Conservation (phyloP, 2,113 vertebrate species). For the Limnothrissa miodon region DNA sequence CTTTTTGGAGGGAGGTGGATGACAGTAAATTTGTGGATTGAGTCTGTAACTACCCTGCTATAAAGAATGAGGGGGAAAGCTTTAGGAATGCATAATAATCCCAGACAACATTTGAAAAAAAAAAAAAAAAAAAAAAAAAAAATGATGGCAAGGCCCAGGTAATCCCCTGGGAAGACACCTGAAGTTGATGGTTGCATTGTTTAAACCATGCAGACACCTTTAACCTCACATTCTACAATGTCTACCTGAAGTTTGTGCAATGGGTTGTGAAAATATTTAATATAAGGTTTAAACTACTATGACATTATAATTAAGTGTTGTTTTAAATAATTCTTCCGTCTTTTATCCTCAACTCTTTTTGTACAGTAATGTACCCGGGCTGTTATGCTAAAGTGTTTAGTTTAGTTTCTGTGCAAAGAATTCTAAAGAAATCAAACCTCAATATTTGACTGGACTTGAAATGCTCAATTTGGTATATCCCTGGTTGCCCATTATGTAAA, state of each 20-base stretch:
- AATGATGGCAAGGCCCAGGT: slow-evolving; percentile 25
- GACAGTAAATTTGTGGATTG: slow-evolving; percentile 20
- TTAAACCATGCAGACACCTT: not conserved
- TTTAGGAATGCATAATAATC: slow-evolving; percentile 20
- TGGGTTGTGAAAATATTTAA: not conserved
- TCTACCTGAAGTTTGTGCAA: not conserved
- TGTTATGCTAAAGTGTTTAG: no score
- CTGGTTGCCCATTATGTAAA: no score
- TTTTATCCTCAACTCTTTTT: no score
- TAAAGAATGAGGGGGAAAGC: not conserved
- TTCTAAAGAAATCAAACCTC: no score
- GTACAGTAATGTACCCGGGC: no score
- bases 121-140: slow-evolving; percentile 22
- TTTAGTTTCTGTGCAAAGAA: no score
- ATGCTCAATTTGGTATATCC: no score
- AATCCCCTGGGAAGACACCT: not conserved
- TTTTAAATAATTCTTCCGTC: no score
- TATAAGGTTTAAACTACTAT: no score
- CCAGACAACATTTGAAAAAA: slow-evolving; percentile 24
- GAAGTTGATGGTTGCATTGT: not conserved
- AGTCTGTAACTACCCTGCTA: slow-evolving; percentile 15
- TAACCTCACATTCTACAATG: not conserved
- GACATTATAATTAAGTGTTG: no score
- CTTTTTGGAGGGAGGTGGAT: not conserved
- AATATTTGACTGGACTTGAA: no score